Percentiles rank a stretch among this genome's conserved stretches.
phyloP scores from a whole-genome alignment of 2,113 vertebrate species.

The Chaenocephalus aceratus region DNA sequence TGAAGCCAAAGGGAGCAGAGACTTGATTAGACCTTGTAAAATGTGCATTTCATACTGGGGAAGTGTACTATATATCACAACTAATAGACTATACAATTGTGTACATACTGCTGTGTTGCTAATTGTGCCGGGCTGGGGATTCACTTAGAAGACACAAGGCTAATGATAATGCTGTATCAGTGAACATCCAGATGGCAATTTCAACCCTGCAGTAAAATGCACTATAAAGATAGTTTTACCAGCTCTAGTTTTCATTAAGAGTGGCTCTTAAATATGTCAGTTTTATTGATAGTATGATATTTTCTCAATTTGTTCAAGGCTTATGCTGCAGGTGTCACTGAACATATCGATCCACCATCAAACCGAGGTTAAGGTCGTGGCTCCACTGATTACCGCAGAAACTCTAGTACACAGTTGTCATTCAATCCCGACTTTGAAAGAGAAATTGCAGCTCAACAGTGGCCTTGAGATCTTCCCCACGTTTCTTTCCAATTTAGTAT shows the following conservation, averaged over 20 bases:
- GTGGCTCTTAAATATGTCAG: conserved; percentile 57
- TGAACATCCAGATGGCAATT: conserved; percentile 48
- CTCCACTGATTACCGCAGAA: conserved; percentile 35
- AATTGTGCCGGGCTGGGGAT: conserved; percentile 35
- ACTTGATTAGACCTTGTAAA: conserved; percentile 48
- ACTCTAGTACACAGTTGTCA: neutral
- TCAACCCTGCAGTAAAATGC: conserved; percentile 41
- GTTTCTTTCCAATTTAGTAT: conserved; percentile 13
- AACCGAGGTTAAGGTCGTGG: conserved; percentile 29
- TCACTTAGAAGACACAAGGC: conserved; percentile 29
- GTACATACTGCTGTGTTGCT: conserved; percentile 37
- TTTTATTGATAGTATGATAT: conserved; percentile 61
- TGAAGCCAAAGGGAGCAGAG: conserved; percentile 17
- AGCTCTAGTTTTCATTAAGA: conserved; percentile 61
- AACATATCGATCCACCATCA: conserved; percentile 59
- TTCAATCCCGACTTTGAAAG: neutral
- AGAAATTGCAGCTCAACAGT: neutral
- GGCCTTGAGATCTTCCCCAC: conserved; percentile 21
- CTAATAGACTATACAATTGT: neutral
- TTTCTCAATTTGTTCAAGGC: conserved; percentile 56
- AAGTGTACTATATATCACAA: conserved; percentile 18
- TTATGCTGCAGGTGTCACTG: conserved; percentile 42
- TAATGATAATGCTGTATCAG: conserved; percentile 42
- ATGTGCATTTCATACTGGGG: conserved; percentile 3
- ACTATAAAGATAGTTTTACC: conserved; percentile 42